Conservation (phyloP, 2,113 vertebrate genomes). For the Panurus biarmicus region DNA sequence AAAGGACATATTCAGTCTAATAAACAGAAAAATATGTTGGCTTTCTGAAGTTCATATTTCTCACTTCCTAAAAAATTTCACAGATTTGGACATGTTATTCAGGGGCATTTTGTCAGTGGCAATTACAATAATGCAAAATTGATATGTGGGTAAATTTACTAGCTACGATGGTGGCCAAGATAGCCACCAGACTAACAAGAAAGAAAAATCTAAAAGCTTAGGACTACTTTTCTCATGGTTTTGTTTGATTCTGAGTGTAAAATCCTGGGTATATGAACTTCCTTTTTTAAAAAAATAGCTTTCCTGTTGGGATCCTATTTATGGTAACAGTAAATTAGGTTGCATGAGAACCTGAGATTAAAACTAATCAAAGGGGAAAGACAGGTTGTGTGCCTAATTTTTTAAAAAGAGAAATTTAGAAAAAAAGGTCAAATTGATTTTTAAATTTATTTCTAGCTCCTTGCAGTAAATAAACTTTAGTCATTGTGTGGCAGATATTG, state of each 20-base stretch:
- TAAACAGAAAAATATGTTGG: neutral
- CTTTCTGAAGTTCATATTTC: neutral
- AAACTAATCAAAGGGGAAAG: neutral
- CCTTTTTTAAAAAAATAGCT: neutral
- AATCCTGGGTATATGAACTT: neutral
- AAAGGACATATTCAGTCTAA: neutral
- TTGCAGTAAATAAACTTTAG: neutral
- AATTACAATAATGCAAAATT: neutral
- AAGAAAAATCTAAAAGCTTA: neutral
- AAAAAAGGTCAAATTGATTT: neutral
- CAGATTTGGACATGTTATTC: neutral
- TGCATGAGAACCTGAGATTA: neutral
- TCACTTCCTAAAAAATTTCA: neutral
- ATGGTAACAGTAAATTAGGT: neutral
- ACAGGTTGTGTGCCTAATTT: neutral
- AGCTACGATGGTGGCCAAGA: neutral
- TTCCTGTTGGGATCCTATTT: neutral
- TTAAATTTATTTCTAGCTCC: neutral
- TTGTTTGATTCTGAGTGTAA: neutral
- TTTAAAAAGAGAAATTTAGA: neutral
- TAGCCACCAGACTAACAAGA: neutral
- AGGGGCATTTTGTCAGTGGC: neutral
- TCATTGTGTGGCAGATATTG: neutral
- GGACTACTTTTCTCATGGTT: neutral
- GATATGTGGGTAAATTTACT: neutral